Evolutionary conservation across 2,113 vertebrate species (phyloP), one percentile per base, ranked within the genome.

Genomic region (Mustela lutreola): DNA sequence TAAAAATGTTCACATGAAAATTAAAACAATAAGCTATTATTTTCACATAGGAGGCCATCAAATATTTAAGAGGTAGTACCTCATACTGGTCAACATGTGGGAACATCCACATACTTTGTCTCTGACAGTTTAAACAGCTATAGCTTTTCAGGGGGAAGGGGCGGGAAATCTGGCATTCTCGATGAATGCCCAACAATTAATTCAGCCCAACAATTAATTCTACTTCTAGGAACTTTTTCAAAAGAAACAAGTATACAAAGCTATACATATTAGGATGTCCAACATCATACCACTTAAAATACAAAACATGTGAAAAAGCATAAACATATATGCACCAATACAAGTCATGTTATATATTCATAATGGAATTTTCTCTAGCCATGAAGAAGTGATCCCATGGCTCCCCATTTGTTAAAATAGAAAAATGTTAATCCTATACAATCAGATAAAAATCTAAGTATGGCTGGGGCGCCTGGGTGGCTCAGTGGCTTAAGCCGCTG

Each of bases 381-480:
- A 93, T 62, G 39, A 88, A 53, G 53, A 88, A 94, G 63, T 50
- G n/a, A 96, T 26, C 86, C 45, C 53, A 70, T 78, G 36, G 53
- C 42, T 88, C 31, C 62, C 15, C 24, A 91, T n/a, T 88, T 90
- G 67, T 7, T 91, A 63, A 97, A 88, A 58, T 0, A 62, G 16
- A 93, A 96, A 95, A 79, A 60, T 18, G n/a, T 53, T n/a, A 65
- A 81, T 39, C 39, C 78, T 36, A 62, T 19, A 42, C 42, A 73
- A 93, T 36, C 88, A 91, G 76, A 63, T 79, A 56, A 85, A 85
- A 39, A 39, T 94, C 91, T 83, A 95, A 88, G 50, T 76, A 75
- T 45, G 45, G 67, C 45, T 91, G 36, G 36, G 36, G 36, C 36
- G 36, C 36, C 36, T 36, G 36, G 36, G 36, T 36, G 36, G 36